A percentile compares a stretch with the other conserved stretches of the same genome.
phyloP scores from a whole-genome alignment of 2,113 vertebrate genomes.

The Tragelaphus imberbis region DNA sequence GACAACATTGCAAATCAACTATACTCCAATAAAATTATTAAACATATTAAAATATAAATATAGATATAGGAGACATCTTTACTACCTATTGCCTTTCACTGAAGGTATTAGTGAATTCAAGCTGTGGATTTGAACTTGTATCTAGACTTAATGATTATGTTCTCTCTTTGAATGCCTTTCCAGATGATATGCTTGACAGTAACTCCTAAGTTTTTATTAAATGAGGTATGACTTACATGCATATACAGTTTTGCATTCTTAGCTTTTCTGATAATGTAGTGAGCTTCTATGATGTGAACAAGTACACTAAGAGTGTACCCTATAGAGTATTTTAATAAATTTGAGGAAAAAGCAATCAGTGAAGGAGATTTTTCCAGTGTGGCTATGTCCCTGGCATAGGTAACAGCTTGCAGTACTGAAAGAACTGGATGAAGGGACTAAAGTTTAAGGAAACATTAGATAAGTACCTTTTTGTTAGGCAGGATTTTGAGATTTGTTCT shows the following conservation, averaged over 20 bases:
- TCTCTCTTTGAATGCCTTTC: neutral
- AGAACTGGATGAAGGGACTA: neutral
- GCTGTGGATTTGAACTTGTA: neutral
- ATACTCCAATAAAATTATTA: neutral
- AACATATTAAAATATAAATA: neutral
- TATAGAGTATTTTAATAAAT: neutral
- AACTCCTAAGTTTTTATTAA: neutral
- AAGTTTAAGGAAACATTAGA: neutral
- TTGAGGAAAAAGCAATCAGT: neutral
- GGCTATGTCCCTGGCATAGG: neutral
- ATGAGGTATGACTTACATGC: neutral
- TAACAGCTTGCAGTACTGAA: neutral
- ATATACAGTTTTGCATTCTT: neutral
- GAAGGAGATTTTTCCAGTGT: neutral
- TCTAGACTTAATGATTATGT: neutral
- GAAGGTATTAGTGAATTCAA: neutral
- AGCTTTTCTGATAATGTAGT: neutral
- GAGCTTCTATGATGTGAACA: neutral
- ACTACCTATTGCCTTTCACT: neutral
- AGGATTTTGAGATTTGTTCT: neutral
- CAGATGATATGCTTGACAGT: neutral
- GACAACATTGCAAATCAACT: neutral
- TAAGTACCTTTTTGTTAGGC: neutral
- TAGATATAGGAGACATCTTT: neutral
- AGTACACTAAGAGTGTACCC: neutral